Percentiles rank a stretch among this genome's conserved stretches.
Conservation (phyloP, 1,140 invertebrate species). For the Anoplophora glabripennis region DNA sequence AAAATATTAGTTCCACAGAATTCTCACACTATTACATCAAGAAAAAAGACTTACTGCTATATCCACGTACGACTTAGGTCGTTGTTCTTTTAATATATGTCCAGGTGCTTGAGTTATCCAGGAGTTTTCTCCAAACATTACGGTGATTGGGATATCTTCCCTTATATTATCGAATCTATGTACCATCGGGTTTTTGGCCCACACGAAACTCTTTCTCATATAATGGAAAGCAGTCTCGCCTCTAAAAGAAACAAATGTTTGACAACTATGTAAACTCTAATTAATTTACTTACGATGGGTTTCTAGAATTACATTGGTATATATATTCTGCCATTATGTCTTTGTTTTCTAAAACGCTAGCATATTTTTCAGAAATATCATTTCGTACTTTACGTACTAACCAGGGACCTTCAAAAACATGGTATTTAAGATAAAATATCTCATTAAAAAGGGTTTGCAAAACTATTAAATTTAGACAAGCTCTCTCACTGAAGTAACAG, state of each 20-base stretch:
- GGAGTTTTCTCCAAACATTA: slow-evolving; percentile 87
- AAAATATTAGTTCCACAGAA: background rate
- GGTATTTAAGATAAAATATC: too few species aligned
- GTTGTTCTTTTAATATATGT: slow-evolving; percentile 68
- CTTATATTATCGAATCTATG: slow-evolving; percentile 71
- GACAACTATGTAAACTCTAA: background rate
- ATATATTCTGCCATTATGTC: slow-evolving; percentile 87
- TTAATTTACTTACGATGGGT: slow-evolving; percentile 69
- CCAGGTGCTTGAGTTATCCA: slow-evolving; percentile 88
- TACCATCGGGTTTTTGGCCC: slow-evolving; percentile 94
- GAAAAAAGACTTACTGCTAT: slow-evolving; percentile 63
- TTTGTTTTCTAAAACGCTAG: slow-evolving; percentile 64
- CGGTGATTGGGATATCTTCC: slow-evolving; percentile 77
- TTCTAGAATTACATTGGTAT: slow-evolving; percentile 93
- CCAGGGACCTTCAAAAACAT: slow-evolving; percentile 65
- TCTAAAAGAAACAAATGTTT: slow-evolving; percentile 53
- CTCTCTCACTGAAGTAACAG: too few species aligned
- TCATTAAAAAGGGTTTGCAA: too few species aligned
- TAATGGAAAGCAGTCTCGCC: slow-evolving; percentile 93
- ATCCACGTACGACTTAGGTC: slow-evolving; percentile 70
- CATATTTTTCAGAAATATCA: slow-evolving; percentile 84
- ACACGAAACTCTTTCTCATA: slow-evolving; percentile 86
- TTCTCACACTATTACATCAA: background rate
- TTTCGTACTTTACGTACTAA: slow-evolving; percentile 80
- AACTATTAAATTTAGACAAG: too few species aligned